phyloP scores from a whole-genome alignment of 2,888 invertebrate genomes.

The Aspidiotus rigidus region DNA sequence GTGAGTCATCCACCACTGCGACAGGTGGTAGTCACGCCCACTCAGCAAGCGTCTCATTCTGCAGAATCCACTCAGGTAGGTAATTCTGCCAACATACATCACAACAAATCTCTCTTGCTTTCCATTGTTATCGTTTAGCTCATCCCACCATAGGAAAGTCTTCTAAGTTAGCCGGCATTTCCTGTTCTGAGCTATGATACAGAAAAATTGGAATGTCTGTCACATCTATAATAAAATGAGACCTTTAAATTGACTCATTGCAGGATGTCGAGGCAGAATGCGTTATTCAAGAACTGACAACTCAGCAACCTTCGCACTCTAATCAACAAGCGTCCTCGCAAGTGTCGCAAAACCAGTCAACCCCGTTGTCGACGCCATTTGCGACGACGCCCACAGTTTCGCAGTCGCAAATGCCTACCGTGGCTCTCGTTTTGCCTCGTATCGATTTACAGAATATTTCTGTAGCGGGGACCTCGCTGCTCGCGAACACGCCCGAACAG shows the following conservation, averaged over 20 bases:
- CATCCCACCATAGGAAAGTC: too few relatives aligned
- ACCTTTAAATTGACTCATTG: not conserved
- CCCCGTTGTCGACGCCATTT: slow-evolving; percentile 22
- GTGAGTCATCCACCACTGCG: slow-evolving; percentile 49
- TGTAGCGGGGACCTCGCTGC: slow-evolving; percentile 24
- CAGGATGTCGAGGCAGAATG: slow-evolving; percentile 48
- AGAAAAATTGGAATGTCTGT: too few relatives aligned
- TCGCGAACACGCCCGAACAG: slow-evolving; percentile 36
- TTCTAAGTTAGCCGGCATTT: not conserved
- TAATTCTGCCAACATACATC: too few relatives aligned
- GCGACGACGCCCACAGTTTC: slow-evolving; percentile 25
- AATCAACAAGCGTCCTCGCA: slow-evolving; percentile 56
- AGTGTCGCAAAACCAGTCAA: slow-evolving; percentile 53
- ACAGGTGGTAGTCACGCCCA: slow-evolving; percentile 30
- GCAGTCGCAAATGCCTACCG: slow-evolving; percentile 37
- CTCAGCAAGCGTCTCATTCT: slow-evolving; percentile 39
- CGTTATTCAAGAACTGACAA: slow-evolving; percentile 39
- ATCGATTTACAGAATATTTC: slow-evolving; percentile 43
- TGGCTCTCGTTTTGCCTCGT: slow-evolving; percentile 39
- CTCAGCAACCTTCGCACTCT: slow-evolving; percentile 1
- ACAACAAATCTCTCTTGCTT: not conserved
- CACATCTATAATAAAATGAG: not conserved
- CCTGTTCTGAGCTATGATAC: not conserved
- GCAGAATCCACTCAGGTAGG: slow-evolving; percentile 48
- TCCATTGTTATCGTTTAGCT: too few relatives aligned